These are phyloP conservation scores for Myotis yumanensis DNA, from an alignment of 2,113 vertebrate genomes.

Conservation along the genomic window DNA sequence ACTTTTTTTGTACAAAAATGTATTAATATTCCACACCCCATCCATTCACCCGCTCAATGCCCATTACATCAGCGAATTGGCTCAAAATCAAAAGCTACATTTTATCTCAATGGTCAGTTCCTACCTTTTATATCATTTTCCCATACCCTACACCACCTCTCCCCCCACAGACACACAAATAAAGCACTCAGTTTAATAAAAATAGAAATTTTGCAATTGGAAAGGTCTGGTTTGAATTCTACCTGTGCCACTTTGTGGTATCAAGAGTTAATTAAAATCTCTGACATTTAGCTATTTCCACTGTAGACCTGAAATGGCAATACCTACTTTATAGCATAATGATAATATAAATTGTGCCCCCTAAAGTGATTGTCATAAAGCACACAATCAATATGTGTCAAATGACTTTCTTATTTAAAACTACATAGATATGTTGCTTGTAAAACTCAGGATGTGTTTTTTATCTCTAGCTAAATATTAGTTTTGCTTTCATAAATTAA, in stretches of 20 bases:
- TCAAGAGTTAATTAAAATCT: slow-evolving; percentile 10
- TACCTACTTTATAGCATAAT: background rate
- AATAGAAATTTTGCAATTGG: background rate
- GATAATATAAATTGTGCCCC: background rate
- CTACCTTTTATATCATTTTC: background rate
- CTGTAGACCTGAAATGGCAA: background rate
- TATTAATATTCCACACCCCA: background rate
- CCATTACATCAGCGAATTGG: background rate
- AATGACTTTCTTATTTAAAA: slow-evolving; percentile 6
- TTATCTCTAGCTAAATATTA: background rate
- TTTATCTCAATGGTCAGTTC: background rate
- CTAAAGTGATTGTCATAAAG: background rate
- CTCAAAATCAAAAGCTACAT: background rate
- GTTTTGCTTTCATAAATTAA: slow-evolving; percentile 20
- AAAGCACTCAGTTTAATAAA: background rate
- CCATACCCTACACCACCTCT: accelerated
- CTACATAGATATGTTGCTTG: background rate
- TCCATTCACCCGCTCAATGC: background rate
- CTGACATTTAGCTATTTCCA: background rate
- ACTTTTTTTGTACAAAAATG: background rate
- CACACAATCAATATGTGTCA: background rate
- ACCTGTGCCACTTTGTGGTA: background rate
- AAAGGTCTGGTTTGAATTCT: slow-evolving; percentile 29
- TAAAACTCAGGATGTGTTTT: background rate
- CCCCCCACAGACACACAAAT: background rate